Evolutionary conservation across 2,113 vertebrate genomes (phyloP), one percentile per base, ranked within the genome.

Genomic region (Nannobrachium achirus): DNA sequence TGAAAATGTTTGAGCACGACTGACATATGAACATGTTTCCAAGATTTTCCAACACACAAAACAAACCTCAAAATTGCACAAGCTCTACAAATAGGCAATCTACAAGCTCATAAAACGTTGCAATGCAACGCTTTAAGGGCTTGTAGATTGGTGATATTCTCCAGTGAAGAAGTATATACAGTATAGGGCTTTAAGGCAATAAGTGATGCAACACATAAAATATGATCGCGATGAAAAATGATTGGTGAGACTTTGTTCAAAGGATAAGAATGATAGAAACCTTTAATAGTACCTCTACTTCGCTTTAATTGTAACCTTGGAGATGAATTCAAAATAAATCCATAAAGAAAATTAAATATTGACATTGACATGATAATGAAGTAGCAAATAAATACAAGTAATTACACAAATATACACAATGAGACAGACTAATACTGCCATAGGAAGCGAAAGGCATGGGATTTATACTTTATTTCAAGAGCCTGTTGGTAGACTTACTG

Each of bases 331-430:
- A 92, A 88, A 81, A 75, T 88, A 92, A 87, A 90, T 93, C 89
- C 89, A 92, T 94, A 93, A 91, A 93, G 25, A 94, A 95, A 95
- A 95, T 95, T 96, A 96, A 89, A 91, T 93, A 92, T 81, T 89
- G 95, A 96, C 93, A 95, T 33, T 88, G 83, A 83, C 78, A 88
- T 88, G 76, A 87, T 93, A 91, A 81, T 93, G 92, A 87, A 86
- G 90, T 84, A 84, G 95, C 95, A 98, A 33, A 98, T 98, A 99
- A 99, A 99, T 98, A 98, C 91, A 94, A 75, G 93, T 96, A 93
- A 92, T 95, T 95, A 95, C 93, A 96, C 94, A 95, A 97, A 96
- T 95, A 95, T 95, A 96, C 93, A 95, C 70, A 90, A 92, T 94
- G 90, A 92, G 93, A 94, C 71, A 93, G 91, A 91, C 93, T 92